These are phyloP conservation scores for Dipus sagitta DNA, from an alignment of 2,797 vertebrate genomes.

Conservation along the genomic window DNA sequence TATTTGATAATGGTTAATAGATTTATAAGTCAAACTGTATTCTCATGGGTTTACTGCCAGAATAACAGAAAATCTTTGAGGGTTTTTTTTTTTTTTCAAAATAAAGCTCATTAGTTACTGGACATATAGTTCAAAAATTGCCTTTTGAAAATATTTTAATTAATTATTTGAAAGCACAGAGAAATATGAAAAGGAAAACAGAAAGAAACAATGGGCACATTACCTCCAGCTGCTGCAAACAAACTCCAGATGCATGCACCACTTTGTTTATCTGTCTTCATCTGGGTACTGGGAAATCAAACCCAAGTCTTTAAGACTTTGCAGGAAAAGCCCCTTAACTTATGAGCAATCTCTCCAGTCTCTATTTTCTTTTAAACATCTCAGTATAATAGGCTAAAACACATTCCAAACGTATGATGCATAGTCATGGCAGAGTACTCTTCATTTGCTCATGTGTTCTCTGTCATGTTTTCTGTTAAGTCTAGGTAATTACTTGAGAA, in stretches of 20 bases:
- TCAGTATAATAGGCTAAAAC: background rate
- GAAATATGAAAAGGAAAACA: too few relatives aligned
- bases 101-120: background rate
- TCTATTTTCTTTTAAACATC: background rate
- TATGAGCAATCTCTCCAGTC: background rate
- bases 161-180: too few relatives aligned
- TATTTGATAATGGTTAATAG: conserved; percentile 17
- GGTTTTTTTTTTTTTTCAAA: background rate
- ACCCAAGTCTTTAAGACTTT: too few relatives aligned
- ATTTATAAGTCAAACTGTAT: background rate
- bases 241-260: too few relatives aligned
- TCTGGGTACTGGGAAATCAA: too few relatives aligned
- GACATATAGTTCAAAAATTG: background rate
- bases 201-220: too few relatives aligned
- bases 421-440: background rate
- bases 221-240: too few relatives aligned
- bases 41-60: background rate
- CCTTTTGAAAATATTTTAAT: background rate
- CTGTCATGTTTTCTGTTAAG: background rate
- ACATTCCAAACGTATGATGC: background rate
- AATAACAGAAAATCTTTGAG: background rate
- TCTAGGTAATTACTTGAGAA: background rate
- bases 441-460: background rate
- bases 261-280: too few relatives aligned
- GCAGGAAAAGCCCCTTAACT: too few relatives aligned